phyloP scores from a whole-genome alignment of 2,113 vertebrate genomes.

The Tamias sibiricus region DNA sequence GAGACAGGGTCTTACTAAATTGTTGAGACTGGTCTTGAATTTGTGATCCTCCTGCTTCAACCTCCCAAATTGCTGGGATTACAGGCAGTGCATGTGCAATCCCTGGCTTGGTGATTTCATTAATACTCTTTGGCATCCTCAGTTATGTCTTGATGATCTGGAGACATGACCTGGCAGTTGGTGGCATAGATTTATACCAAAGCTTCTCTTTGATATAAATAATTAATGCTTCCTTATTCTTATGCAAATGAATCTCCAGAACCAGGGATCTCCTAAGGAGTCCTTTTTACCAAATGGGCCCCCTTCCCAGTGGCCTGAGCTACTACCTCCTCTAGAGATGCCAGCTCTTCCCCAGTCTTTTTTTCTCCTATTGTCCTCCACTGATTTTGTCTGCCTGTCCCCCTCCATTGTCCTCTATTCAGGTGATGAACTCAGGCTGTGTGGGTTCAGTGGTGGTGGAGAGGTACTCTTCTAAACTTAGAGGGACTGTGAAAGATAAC shows the following conservation, averaged over 20 bases:
- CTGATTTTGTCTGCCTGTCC: background rate
- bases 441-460: background rate
- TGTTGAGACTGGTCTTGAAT: no score
- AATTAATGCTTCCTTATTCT: conserved; percentile 38
- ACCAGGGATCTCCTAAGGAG: background rate
- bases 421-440: background rate
- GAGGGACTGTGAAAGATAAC: background rate
- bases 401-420: background rate
- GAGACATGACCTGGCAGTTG: background rate
- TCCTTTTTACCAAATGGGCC: background rate
- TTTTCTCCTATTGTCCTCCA: background rate
- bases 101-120: no score
- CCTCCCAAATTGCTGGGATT: no score
- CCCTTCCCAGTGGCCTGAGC: background rate
- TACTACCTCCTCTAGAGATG: background rate
- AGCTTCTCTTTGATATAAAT: background rate
- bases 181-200: no score
- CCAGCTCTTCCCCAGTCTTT: background rate
- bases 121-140: background rate
- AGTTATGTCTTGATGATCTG: background rate
- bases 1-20: background rate
- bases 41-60: no score
- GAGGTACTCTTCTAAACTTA: background rate
- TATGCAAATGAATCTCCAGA: conserved; percentile 14
- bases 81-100: no score